Percentiles rank a stretch among this genome's conserved stretches.
Evolutionary conservation across 2,797 vertebrate genomes (phyloP).

Genomic region (Microctenopoma lineatum): DNA sequence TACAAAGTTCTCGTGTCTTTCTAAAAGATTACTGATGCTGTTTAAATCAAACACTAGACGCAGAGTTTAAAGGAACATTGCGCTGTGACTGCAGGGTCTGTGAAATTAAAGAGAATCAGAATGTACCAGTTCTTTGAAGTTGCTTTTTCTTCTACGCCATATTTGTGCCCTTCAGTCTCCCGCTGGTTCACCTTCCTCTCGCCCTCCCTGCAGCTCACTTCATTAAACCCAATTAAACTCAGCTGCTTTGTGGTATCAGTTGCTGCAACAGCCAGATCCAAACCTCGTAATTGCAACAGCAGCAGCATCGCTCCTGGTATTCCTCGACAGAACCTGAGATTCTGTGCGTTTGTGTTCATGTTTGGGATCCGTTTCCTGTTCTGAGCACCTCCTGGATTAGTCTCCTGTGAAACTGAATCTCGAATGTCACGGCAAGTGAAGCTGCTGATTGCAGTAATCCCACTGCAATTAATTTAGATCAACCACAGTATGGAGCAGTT

Average conservation of each 20-base stretch:
- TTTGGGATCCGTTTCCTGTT: conserved; percentile 41
- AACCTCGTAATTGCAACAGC: neutral
- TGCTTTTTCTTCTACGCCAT: neutral
- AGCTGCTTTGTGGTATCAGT: conserved; percentile 42
- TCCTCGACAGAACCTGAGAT: neutral
- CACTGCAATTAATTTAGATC: no score
- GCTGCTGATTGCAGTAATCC: no score
- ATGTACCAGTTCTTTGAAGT: neutral
- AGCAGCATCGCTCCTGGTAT: neutral
- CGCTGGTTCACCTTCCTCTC: conserved; percentile 19
- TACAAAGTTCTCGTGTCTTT: neutral
- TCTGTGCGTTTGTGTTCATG: conserved; percentile 14
- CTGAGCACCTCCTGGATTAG: conserved; percentile 40
- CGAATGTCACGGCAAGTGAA: conserved; percentile 1
- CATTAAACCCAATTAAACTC: conserved; percentile 42
- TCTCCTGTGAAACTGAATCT: conserved; percentile 29
- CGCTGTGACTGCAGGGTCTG: neutral
- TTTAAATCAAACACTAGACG: neutral
- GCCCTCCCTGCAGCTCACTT: conserved; percentile 21
- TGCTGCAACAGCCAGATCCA: conserved; percentile 6
- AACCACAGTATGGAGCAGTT: no score
- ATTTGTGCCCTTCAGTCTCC: neutral
- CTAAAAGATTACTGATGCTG: neutral
- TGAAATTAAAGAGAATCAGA: neutral
- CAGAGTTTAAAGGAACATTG: neutral